Conservation (phyloP, 2,888 invertebrate species). For the Apodemia duryi region DNA sequence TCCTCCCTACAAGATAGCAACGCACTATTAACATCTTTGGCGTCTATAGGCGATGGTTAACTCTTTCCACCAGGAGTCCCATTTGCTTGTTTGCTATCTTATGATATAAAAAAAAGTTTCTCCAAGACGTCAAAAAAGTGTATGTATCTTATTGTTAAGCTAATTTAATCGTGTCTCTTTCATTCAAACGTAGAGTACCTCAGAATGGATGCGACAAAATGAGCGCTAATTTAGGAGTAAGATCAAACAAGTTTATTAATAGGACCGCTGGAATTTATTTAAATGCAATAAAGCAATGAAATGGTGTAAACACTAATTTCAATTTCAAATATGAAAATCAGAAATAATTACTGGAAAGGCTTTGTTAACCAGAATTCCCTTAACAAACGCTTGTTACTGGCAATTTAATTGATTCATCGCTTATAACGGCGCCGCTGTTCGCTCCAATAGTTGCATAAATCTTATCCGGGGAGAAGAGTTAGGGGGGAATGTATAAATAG, state of each 20-base stretch:
- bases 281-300: slow-evolving; percentile 5
- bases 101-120: no score
- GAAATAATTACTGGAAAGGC: slow-evolving; percentile 17
- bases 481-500: neutral
- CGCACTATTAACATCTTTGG: no score
- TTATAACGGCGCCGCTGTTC: slow-evolving; percentile 29
- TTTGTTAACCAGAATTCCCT: slow-evolving; percentile 14
- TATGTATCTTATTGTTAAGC: no score
- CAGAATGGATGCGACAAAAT: neutral
- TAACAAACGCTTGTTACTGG: slow-evolving; percentile 18
- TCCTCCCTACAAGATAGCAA: no score
- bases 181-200: no score
- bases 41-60: no score
- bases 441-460: slow-evolving; percentile 33
- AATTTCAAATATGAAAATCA: slow-evolving; percentile 16
- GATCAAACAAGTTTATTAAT: neutral
- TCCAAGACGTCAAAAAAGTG: no score
- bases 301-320: slow-evolving; percentile 7
- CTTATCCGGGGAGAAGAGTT: slow-evolving; percentile 21
- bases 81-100: no score
- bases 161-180: no score
- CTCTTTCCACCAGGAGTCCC: no score
- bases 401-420: slow-evolving; percentile 31
- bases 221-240: neutral
- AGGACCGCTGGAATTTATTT: neutral